Percentiles rank a stretch among this genome's conserved stretches.
Evolutionary conservation across 2,888 invertebrate species (phyloP).

Genomic region (Tupiocoris notatus): DNA sequence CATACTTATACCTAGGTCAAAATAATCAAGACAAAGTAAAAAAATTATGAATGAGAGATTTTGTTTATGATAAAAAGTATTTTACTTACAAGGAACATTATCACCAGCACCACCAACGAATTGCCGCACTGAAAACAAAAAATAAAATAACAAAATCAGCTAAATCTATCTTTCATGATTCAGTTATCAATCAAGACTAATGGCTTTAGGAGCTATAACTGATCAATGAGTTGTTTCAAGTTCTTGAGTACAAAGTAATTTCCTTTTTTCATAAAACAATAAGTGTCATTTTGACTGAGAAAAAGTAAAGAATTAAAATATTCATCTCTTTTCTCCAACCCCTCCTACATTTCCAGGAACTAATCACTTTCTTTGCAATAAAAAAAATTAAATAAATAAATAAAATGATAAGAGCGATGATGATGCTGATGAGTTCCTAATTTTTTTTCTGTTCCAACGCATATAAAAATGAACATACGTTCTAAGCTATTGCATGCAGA

Average conservation of each 20-base stretch:
- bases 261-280: neutral
- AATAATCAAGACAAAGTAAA: neutral
- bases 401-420: constrained; percentile 31
- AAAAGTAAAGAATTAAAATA: constrained; percentile 2
- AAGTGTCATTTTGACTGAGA: neutral
- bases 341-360: neutral
- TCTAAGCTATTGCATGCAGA: constrained; percentile 20
- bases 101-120: constrained; percentile 53
- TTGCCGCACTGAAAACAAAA: constrained; percentile 53
- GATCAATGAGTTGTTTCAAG: neutral
- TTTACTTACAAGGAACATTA: constrained; percentile 53
- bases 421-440: constrained; percentile 48
- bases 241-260: neutral
- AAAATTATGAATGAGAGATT: constrained; percentile 12
- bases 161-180: constrained; percentile 34
- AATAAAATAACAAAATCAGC: constrained; percentile 49
- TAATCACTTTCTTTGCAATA: neutral
- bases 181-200: constrained; percentile 1
- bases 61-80: constrained; percentile 26
- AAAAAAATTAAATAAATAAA: constrained; percentile 18
- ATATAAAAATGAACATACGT: constrained; percentile 16
- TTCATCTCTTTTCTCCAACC: neutral
- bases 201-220: constrained; percentile 32
- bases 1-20: constrained; percentile 15
- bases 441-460: neutral